Evolutionary conservation across 2,797 vertebrate genomes (phyloP), one percentile per base, ranked within the genome.

Genomic region (Pteropus rufus): DNA sequence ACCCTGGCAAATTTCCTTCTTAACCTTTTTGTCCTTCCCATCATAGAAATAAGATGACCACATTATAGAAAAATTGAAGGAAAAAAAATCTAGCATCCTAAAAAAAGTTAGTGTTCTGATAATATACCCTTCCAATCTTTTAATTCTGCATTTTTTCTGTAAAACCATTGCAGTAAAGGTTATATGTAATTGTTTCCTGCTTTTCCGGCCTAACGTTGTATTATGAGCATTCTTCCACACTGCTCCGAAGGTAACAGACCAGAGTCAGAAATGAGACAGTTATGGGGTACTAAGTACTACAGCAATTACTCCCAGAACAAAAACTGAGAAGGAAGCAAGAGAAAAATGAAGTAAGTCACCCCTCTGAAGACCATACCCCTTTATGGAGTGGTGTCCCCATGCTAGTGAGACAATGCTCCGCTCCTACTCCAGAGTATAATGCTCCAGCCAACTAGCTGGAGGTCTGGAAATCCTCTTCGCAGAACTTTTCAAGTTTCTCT

Each of bases 261-360:
- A 46, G 77, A 89, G 44, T 49, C 56, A 34, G 76, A 64, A 89
- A 54, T 0, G 10, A n/a, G 31, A 44, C 7, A 88, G 82, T 77
- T 31, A 89, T 21, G 91, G 1, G 1, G 56, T 54, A 75, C 58
- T 72, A 52, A 70, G 65, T 62, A 87, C 60, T 86, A 93, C 3
- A 88, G 82, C 26, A 95, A 91, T 64, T 89, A 64, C 80, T 52
- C 89, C 65, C 62, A 93, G 39, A 60, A 82, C 52, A 92, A 92
- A 93, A 87, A 75, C 41, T 26, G 36, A 92, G 44, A 70, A 54
- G 21, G 44, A 76, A 94, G 21, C 14, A 84, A 69, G 26, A 36
- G 73, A 72, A 73, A 85, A 67, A 67, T 58, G 11, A 80, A 41
- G 18, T 2, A 79, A 3, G 24, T 44, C 14, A 64, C 41, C 60